These are phyloP conservation scores for Tenthredo distinguenda DNA, from an alignment of 2,888 invertebrate genomes.

Conservation along the genomic window DNA sequence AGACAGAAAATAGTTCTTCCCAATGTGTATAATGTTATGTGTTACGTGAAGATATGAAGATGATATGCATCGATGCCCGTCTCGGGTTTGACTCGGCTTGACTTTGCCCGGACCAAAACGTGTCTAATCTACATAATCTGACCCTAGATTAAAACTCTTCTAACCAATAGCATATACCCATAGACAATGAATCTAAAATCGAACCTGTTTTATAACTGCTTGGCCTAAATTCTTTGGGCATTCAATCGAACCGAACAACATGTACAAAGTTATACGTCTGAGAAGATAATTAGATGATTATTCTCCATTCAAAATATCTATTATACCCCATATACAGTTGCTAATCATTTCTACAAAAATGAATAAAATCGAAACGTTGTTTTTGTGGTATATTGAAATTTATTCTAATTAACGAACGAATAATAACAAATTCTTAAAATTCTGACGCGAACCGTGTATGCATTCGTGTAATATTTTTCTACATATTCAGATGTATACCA, in stretches of 20 bases:
- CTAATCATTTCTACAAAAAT: too few relatives aligned
- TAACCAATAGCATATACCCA: background rate
- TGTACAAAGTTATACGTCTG: background rate
- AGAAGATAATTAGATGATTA: background rate
- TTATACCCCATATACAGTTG: background rate
- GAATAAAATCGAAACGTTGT: too few relatives aligned
- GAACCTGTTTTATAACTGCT: conserved; percentile 11
- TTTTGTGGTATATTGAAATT: background rate
- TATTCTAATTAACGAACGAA: background rate
- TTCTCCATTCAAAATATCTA: background rate
- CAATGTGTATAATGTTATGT: background rate
- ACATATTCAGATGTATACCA: too few relatives aligned
- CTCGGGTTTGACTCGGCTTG: background rate
- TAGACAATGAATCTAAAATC: conserved; percentile 32
- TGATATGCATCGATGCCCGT: background rate
- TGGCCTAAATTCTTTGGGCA: conserved; percentile 33
- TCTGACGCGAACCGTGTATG: background rate
- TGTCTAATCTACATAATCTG: conserved; percentile 30
- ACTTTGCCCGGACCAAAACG: background rate
- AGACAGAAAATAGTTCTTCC: too few relatives aligned
- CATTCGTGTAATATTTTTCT: background rate
- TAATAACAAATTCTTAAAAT: background rate
- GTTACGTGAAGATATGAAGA: background rate
- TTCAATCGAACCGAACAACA: background rate
- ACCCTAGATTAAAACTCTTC: background rate